Base-by-base conservation (phyloP, 2,888 invertebrate species). In the Parnassius mnemosyne region DNA sequence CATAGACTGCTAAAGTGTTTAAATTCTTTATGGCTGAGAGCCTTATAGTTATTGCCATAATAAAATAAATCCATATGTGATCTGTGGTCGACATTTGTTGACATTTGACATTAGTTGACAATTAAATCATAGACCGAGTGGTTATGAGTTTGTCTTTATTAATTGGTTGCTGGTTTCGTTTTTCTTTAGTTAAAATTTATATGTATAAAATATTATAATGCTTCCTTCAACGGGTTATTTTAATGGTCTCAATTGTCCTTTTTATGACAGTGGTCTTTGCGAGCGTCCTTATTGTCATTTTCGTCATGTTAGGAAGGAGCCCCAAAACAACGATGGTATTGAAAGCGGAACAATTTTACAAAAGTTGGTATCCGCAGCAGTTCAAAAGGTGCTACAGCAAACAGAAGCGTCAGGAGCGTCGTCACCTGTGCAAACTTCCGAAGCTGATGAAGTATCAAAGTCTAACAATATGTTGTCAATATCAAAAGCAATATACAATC, bases 221-320 rank as follows among this genome's bases (percentile, higher is more conserved):
- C 93, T 98, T 78, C 96, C 97, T 50, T 96, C 97, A 64, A 96
- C 96, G 71, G 98, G 97, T 68, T 95, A 96, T 82, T 98, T 98
- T 80, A 95, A 96, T 87, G 94, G 94, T 74, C 94, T 97, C 68
- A 94, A 93, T 74, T 98, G 98, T 83, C 97, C 98, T 34, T 97
- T 95, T 89, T 97, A 94, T 82, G 94, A 95, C 76, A 94, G 92
- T 79, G 95, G 95, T 66, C 88, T 94, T 57, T 98, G 98, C 87
- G 95, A 95, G 71, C 93, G 98, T 75, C 97, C 97, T 25, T 97
- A 97, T 86, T 98, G 98, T 89, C 97, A 98, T 89, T 98, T 96
- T 85, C 95, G 96, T 78, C 98, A 98, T 86, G 93, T 94, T 70
- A 95, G 94, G 77, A 95, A 94, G 91, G 96, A 96, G 92, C 74